Base-by-base conservation (phyloP, 2,113 vertebrate genomes). In the Halcyon malimbica region DNA sequence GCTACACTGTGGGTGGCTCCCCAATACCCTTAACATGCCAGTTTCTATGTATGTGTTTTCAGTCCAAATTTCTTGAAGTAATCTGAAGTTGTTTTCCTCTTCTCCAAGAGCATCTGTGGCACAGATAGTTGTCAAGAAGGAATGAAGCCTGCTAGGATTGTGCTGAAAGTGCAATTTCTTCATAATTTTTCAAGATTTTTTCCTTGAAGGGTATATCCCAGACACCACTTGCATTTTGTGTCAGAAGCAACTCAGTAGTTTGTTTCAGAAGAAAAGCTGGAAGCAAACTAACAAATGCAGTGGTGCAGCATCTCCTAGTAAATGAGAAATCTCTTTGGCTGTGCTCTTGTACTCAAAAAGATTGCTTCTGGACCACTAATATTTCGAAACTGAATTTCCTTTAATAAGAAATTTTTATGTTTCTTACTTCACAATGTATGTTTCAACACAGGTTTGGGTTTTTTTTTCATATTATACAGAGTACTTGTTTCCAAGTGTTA, bases 1-100 rank as follows among this genome's bases (percentile, higher is more conserved):
- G 13, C 12, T 20, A 41, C 24, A 10, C 23, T 23, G 13, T 29
- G 12, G 5, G 3, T 33, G 21, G 6, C 3, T 71, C 4, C 2
- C 2, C 3, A 4, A 3, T 33, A 26, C 16, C 31, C 5, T 41
- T 44, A n/a, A 44, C 7, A 8, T 79, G 24, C 4, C 0, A 1
- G 35, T 83, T 75, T 29, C 16, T 17, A 5, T 31, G 8, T 8
- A 25, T 29, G 4, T 4, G 20, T 5, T 79, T 88, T 67, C 33
- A 68, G 37, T 51, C 9, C n/a, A 71, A 41, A 68, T 8, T 75
- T 53, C 4, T 4, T 76, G 42, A 93, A 76, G 33, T 41, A 57
- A 44, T 10, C 2, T 13, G 7, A 57, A 48, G 11, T 8, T 57
- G 23, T 46, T 54, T 60, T 65, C 8, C 12, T 60, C 14, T 62